phyloP scores from a whole-genome alignment of 2,888 invertebrate genomes.

The Abscondita cerata region DNA sequence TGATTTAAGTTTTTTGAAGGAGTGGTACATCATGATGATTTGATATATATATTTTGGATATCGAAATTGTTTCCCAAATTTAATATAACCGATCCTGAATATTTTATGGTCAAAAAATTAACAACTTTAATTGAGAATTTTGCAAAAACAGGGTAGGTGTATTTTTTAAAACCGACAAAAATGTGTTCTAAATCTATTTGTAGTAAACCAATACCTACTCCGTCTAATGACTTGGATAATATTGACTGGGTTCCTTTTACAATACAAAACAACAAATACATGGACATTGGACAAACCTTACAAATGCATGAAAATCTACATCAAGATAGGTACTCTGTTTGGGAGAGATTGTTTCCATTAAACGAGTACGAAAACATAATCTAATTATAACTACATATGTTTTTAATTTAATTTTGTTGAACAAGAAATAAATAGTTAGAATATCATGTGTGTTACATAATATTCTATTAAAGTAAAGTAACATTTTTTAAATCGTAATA shows the following conservation, averaged over 20 bases:
- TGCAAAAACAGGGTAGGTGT: slow-evolving; percentile 49
- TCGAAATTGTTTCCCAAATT: slow-evolving; percentile 46
- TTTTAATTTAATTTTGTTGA: no score
- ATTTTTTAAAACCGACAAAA: not conserved
- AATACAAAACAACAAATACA: slow-evolving; percentile 48
- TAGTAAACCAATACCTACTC: slow-evolving; percentile 6
- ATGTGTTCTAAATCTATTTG: no score
- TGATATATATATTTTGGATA: slow-evolving; percentile 49
- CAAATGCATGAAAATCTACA: slow-evolving; percentile 53
- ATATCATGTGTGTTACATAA: no score
- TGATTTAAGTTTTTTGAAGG: not conserved
- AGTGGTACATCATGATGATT: slow-evolving; percentile 6
- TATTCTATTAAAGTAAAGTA: no score
- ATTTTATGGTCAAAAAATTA: slow-evolving; percentile 51
- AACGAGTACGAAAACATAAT: not conserved
- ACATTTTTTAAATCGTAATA: no score
- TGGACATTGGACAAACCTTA: slow-evolving; percentile 41
- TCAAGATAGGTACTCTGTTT: slow-evolving; percentile 51
- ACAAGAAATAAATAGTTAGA: no score
- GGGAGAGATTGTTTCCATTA: slow-evolving; percentile 47
- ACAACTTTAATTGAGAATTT: slow-evolving; percentile 58
- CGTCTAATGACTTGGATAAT: slow-evolving; percentile 44
- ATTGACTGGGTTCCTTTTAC: slow-evolving; percentile 56
- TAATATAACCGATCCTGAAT: slow-evolving; percentile 50
- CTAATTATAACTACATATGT: no score